Evolutionary conservation across 2,888 invertebrate genomes (phyloP).

Genomic region (Axea sp.): DNA sequence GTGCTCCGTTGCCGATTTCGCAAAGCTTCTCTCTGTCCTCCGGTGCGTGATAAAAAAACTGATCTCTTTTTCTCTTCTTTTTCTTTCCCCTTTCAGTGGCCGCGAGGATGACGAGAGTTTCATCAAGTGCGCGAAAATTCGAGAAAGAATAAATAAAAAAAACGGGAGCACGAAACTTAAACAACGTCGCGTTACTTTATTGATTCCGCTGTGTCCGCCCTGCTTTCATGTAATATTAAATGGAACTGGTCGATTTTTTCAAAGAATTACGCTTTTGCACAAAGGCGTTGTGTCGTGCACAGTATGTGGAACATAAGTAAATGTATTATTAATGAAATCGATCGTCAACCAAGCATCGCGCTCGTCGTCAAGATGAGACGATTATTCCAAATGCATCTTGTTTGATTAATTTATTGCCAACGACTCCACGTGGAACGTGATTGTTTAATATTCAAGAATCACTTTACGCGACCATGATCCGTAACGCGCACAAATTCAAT

Average conservation of each 20-base stretch:
- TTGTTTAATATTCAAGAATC: no score
- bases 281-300: conserved; percentile 28
- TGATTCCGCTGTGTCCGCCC: conserved; percentile 42
- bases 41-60: no score
- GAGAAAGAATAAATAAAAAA: no score
- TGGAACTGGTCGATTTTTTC: conserved; percentile 55
- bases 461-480: no score
- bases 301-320: conserved; percentile 43
- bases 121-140: not conserved
- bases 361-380: conserved; percentile 13
- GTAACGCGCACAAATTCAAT: no score
- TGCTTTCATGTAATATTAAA: conserved; percentile 52
- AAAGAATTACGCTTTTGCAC: conserved; percentile 44
- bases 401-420: no score
- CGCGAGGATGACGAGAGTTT: not conserved
- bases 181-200: conserved; percentile 44
- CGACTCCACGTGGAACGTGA: no score
- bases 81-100: no score
- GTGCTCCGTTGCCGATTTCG: conserved; percentile 16
- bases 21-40: conserved; percentile 23
- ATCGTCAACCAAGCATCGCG: conserved; percentile 2
- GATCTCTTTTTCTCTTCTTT: no score
- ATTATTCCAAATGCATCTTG: conserved; percentile 1
- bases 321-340: conserved; percentile 52
- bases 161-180: conserved; percentile 26